phyloP scores from a whole-genome alignment of 2,888 invertebrate genomes.

The Dexiosoma caninum region DNA sequence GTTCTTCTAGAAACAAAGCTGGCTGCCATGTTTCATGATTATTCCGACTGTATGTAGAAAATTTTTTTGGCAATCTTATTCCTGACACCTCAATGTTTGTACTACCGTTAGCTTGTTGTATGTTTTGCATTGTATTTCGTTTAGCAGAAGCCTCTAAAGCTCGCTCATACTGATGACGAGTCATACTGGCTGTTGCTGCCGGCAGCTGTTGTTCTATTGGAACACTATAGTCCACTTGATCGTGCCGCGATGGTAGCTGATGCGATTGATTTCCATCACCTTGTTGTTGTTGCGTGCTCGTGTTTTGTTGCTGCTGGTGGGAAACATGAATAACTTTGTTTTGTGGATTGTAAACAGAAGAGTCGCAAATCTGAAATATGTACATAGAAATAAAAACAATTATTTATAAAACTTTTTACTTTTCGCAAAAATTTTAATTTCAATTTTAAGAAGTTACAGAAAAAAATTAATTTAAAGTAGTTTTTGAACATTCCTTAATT shows the following conservation, averaged over 20 bases:
- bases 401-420: too few relatives aligned
- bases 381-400: neutral
- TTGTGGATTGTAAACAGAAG: slow-evolving; percentile 36
- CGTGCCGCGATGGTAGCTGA: slow-evolving; percentile 36
- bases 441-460: too few relatives aligned
- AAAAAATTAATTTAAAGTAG: too few relatives aligned
- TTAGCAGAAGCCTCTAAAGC: slow-evolving; percentile 62
- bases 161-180: slow-evolving; percentile 57
- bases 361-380: neutral
- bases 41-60: slow-evolving; percentile 74
- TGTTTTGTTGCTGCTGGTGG: slow-evolving; percentile 47
- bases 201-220: slow-evolving; percentile 65
- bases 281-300: slow-evolving; percentile 29
- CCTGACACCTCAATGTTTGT: slow-evolving; percentile 66
- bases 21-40: slow-evolving; percentile 77
- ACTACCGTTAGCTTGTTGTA: slow-evolving; percentile 35
- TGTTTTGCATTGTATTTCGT: slow-evolving; percentile 43
- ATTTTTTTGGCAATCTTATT: slow-evolving; percentile 74
- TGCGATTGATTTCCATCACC: slow-evolving; percentile 52
- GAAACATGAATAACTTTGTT: slow-evolving; percentile 25
- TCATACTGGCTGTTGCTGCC: slow-evolving; percentile 64
- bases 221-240: slow-evolving; percentile 46
- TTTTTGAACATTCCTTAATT: too few relatives aligned
- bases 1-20: slow-evolving; percentile 76
- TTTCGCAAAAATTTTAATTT: too few relatives aligned